Evolutionary conservation across 2,888 invertebrate genomes (phyloP), one percentile per base, ranked within the genome.

Genomic region (Drosophila phalerata): DNA sequence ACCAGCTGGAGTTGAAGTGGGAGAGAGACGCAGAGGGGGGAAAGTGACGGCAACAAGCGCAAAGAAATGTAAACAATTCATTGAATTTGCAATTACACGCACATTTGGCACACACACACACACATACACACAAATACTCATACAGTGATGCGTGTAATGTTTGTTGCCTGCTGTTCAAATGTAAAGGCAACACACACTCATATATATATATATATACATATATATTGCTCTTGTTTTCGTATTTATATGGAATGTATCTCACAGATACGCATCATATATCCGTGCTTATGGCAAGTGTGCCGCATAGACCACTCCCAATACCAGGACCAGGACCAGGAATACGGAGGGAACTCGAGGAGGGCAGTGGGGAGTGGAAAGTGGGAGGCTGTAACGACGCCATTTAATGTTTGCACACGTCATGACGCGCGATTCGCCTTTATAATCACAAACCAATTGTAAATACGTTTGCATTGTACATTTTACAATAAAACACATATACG

Each of bases 341-440:
- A 5, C 28, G 1, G 28, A n/a, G n/a, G n/a, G n/a, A n/a, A n/a
- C n/a, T n/a, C n/a, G n/a, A n/a, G n/a, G n/a, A n/a, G n/a, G n/a
- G n/a, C n/a, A n/a, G n/a, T n/a, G n/a, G n/a, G n/a, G n/a, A n/a
- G n/a, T n/a, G n/a, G n/a, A 28, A 28, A 28, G 28, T 57, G 70
- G 38, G 40, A 40, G 63, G 34, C 38, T 58, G 77, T 65, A 70
- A 73, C 67, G 75, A 65, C 70, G 89, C 88, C 83, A 87, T 89
- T 89, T 88, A 84, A 87, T 90, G 91, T 91, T 89, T 91, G 92
- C 91, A 91, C 85, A 90, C 83, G 83, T 91, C 92, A 91, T 81
- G 90, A 79, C 58, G 63, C 72, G 70, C 90, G 85, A 83, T 90
- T 89, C 88, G 89, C 88, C 85, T 83, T 87, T 85, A 85, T 86